These are phyloP conservation scores for Apogon talboti DNA, from an alignment of 2,797 vertebrate species.

Conservation along the genomic window DNA sequence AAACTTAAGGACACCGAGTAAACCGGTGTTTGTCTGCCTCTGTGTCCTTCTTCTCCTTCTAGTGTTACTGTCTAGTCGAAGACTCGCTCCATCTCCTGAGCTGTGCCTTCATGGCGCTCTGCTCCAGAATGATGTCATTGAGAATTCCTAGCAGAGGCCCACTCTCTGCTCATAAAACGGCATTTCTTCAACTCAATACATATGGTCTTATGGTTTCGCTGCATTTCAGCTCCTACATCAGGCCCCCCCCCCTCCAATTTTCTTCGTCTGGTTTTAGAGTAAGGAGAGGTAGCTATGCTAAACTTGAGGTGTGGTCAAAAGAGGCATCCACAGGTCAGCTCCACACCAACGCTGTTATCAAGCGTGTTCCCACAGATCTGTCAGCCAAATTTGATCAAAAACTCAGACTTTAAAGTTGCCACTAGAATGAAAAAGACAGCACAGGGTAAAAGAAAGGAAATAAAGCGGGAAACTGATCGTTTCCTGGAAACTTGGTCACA, in stretches of 20 bases:
- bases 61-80: conserved; percentile 46
- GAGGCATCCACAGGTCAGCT: conserved; percentile 53
- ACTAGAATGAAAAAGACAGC: conserved; percentile 39
- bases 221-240: conserved; percentile 56
- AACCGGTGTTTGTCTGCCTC: conserved; percentile 30
- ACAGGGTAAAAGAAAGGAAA: conserved; percentile 52
- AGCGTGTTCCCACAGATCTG: conserved; percentile 45
- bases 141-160: conserved; percentile 83
- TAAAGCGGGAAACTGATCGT: conserved; percentile 33
- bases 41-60: conserved; percentile 37
- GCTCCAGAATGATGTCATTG: conserved; percentile 81
- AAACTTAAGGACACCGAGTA: conserved; percentile 25
- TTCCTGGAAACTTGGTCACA: conserved; percentile 72
- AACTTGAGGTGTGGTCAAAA: conserved; percentile 39
- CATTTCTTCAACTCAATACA: conserved; percentile 78
- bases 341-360: conserved; percentile 48
- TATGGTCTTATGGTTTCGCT: conserved; percentile 75
- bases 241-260: conserved; percentile 34
- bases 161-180: conserved; percentile 77
- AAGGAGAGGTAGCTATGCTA: conserved; percentile 31
- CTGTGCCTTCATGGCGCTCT: conserved; percentile 39
- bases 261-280: conserved; percentile 28
- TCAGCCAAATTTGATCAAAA: conserved; percentile 31
- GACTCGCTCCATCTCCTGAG: conserved; percentile 56
- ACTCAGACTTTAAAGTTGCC: conserved; percentile 10